phyloP scores from a whole-genome alignment of 1,140 invertebrate genomes.

The Mercenaria mercenaria region DNA sequence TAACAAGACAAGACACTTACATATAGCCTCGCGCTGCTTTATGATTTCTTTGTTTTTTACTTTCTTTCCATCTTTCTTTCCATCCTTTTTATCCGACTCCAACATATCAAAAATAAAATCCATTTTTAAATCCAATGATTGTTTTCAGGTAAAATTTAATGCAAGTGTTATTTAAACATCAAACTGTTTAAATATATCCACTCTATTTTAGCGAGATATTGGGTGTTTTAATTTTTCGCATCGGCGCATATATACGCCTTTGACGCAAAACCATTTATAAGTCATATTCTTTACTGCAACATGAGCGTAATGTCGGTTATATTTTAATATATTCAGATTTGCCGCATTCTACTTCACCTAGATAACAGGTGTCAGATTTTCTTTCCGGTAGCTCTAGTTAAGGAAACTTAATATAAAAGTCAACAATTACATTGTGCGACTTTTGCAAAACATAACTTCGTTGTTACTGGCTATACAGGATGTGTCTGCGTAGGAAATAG shows the following conservation, averaged over 20 bases:
- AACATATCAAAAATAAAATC: constrained; percentile 80
- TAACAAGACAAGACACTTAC: constrained; percentile 47
- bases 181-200: neutral
- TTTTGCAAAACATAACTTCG: no score
- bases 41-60: constrained; percentile 17
- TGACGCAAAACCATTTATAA: neutral
- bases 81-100: constrained; percentile 76
- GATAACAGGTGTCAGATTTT: neutral
- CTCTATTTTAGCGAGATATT: neutral
- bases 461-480: no score
- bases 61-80: constrained; percentile 62
- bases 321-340: neutral
- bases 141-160: no score
- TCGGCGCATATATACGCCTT: neutral
- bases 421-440: no score
- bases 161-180: neutral
- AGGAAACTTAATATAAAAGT: no score
- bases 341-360: neutral
- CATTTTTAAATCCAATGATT: constrained; percentile 61
- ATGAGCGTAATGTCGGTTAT: neutral
- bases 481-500: no score
- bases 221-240: constrained; percentile 14
- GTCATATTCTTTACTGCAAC: neutral
- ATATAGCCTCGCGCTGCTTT: constrained; percentile 61
- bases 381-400: neutral